Evolutionary conservation across 2,797 vertebrate species (phyloP), one percentile per base, ranked within the genome.

Genomic region (Dromococcyx pavoninus): DNA sequence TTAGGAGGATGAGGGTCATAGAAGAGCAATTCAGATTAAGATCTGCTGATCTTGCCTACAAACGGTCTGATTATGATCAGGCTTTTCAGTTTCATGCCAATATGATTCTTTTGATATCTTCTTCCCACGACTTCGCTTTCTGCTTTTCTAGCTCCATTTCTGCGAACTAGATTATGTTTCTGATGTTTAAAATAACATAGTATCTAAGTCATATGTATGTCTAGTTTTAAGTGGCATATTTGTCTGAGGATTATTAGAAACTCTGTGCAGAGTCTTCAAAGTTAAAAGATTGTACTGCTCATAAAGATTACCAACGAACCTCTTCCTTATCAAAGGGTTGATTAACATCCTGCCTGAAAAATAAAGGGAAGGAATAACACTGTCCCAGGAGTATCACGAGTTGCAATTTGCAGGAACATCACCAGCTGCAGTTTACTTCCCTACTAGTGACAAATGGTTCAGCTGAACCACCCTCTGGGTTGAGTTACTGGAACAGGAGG

Each of bases 311-410:
- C 41, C 74, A 83, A 89, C 67, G 5, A 93, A 43, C 25, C 10
- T 46, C 67, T 83, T 92, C 84, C 64, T 92, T 57, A 67, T 83
- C 57, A 87, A 76, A 41, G 32, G 23, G 39, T 87, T 93, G 71
- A 87, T 90, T 85, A 91, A 94, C 50, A 85, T 92, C 81, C 84
- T 82, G 80, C 50, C 67, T 85, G 56, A 87, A 76, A 93, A 91
- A 94, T 62, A 93, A 95, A 91, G 81, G 48, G 74, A 92, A 93
- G 48, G 60, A 70, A 71, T 9, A 27, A 64, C 79, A 83, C 11
- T 82, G 67, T 50, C 56, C 33, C 19, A 66, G 84, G 71, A 93
- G 32, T 77, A 92, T 90, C 94, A 96, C 43, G 81, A 95, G 94
- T 88, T 91, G 58, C 61, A 64, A 1, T 72, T 53, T 90, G 66